phyloP scores from a whole-genome alignment of 2,888 invertebrate genomes.

The Ypsolopha sequella region DNA sequence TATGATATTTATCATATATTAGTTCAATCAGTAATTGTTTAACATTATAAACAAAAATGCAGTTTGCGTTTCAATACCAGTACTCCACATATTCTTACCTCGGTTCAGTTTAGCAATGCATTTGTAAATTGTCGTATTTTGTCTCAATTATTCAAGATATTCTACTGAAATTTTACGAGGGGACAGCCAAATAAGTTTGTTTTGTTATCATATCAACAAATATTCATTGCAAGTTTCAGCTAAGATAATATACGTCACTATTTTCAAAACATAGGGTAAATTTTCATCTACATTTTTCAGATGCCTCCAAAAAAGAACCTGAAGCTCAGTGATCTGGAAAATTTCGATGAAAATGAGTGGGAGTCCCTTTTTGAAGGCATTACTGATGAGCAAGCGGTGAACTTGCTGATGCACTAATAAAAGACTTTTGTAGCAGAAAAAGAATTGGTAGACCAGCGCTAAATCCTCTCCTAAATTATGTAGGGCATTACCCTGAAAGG shows the following conservation, averaged over 20 bases:
- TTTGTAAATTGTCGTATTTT: background rate
- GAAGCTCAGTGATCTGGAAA: background rate
- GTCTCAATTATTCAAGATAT: background rate
- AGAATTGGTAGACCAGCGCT: background rate
- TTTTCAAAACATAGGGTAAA: background rate
- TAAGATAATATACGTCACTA: background rate
- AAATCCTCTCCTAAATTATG: background rate
- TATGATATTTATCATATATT: too few relatives aligned
- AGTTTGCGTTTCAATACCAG: too few relatives aligned
- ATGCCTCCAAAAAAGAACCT: background rate
- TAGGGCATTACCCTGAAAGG: background rate
- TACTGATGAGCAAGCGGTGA: background rate
- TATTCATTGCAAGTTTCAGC: background rate
- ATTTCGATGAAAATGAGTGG: background rate
- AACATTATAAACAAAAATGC: too few relatives aligned
- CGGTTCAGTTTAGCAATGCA: background rate
- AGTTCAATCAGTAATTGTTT: too few relatives aligned
- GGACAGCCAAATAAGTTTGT: background rate
- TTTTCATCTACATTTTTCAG: background rate
- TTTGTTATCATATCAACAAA: background rate
- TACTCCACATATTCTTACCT: background rate
- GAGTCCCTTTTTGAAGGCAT: background rate
- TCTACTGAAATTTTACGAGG: background rate
- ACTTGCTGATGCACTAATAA: constrained; percentile 1
- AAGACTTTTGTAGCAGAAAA: background rate